Evolutionary conservation across 2,888 invertebrate species (phyloP).

Genomic region (Cryptocheilus praepositus): DNA sequence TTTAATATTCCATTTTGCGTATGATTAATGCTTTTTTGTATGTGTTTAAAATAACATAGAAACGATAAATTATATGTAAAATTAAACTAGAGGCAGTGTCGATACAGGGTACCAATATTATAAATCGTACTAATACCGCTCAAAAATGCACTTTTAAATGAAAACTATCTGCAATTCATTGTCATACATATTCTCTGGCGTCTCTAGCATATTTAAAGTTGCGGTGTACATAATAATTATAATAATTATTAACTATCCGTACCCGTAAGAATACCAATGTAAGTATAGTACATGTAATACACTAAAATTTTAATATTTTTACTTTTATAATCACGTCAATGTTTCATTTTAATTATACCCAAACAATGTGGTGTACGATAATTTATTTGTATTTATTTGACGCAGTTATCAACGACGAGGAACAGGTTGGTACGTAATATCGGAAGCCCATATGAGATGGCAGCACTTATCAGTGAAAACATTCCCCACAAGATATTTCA

Average conservation of each 20-base stretch:
- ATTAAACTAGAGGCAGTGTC: neutral
- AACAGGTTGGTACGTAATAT: neutral
- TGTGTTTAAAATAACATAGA: neutral
- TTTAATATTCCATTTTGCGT: too few relatives aligned
- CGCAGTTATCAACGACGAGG: too few relatives aligned
- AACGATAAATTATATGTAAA: slow-evolving; percentile 18
- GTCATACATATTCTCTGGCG: slow-evolving; percentile 22
- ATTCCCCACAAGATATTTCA: too few relatives aligned
- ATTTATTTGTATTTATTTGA: too few relatives aligned
- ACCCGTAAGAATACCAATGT: slow-evolving; percentile 37
- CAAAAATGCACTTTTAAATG: slow-evolving; percentile 12
- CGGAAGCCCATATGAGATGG: too few relatives aligned
- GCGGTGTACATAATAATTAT: slow-evolving; percentile 40
- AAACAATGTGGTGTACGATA: too few relatives aligned
- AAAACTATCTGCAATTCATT: slow-evolving; percentile 31
- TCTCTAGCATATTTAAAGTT: slow-evolving; percentile 23
- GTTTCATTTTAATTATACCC: slow-evolving; percentile 41
- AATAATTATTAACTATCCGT: slow-evolving; percentile 38
- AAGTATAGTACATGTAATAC: slow-evolving; percentile 63
- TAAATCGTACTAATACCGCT: slow-evolving; percentile 4
- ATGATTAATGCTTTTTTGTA: neutral
- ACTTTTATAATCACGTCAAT: slow-evolving; percentile 61
- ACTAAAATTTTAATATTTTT: slow-evolving; percentile 66
- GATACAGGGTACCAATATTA: neutral
- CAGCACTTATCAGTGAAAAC: too few relatives aligned